Conservation (phyloP, 1,140 invertebrate species). For the Heliothis subflexa region DNA sequence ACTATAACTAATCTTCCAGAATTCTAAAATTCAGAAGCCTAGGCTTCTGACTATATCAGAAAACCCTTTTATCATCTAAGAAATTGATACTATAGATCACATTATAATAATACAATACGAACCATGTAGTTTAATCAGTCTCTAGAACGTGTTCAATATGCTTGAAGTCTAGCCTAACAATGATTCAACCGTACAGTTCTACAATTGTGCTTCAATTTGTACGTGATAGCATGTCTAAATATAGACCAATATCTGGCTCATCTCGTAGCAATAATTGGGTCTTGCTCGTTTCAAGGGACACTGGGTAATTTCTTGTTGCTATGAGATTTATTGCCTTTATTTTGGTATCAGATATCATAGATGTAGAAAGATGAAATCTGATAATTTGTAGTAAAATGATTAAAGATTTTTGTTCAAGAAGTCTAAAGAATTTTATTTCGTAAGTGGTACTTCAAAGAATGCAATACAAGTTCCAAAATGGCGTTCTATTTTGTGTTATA, state of each 20-base stretch:
- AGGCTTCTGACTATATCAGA: too few relatives aligned
- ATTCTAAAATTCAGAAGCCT: too few relatives aligned
- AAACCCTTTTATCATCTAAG: too few relatives aligned
- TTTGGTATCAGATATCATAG: constrained; percentile 1
- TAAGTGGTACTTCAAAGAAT: not conserved
- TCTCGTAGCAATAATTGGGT: constrained; percentile 15
- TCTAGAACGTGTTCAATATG: too few relatives aligned
- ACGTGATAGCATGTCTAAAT: not conserved
- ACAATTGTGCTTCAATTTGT: not conserved
- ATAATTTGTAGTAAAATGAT: not conserved
- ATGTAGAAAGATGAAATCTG: not conserved
- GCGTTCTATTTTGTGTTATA: not conserved
- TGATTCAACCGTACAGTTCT: too few relatives aligned
- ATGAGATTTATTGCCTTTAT: constrained; percentile 11
- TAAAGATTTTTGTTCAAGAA: not conserved
- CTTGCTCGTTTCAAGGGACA: not conserved
- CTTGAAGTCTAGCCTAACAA: too few relatives aligned
- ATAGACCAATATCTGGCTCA: constrained; percentile 12
- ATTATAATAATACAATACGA: too few relatives aligned
- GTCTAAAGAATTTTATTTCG: too few relatives aligned
- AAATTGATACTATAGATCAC: too few relatives aligned
- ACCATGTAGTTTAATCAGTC: too few relatives aligned
- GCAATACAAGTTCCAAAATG: not conserved
- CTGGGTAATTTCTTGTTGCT: constrained; percentile 28
- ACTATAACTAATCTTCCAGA: too few relatives aligned